These are phyloP conservation scores for Euphysa ruthae DNA, from an alignment of 30 jellyfish, hydroid and myxozoan genomes.

Conservation along the genomic window DNA sequence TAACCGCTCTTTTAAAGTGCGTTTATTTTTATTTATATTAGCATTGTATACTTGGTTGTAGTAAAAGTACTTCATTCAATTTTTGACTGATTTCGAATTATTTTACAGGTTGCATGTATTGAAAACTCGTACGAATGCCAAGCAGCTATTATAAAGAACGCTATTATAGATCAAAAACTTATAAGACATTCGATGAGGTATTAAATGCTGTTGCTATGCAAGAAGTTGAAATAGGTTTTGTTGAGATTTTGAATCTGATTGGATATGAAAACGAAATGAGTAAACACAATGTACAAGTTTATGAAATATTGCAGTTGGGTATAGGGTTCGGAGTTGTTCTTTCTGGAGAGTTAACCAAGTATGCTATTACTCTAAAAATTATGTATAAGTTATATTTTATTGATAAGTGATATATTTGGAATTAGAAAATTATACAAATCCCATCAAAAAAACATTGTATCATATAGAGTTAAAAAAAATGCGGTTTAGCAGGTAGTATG, in stretches of 20 bases:
- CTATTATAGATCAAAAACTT: neutral
- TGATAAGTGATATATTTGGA: no score
- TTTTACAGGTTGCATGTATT: slow-evolving; percentile 11
- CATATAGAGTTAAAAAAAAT: no score
- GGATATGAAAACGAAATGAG: neutral
- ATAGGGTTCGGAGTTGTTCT: slow-evolving; percentile 2
- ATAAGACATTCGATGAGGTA: neutral
- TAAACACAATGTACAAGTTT: neutral
- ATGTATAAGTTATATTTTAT: no score
- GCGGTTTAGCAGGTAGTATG: no score
- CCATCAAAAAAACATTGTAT: no score
- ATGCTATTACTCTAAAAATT: no score
- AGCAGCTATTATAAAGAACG: neutral
- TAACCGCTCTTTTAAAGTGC: no score
- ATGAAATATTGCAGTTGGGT: neutral
- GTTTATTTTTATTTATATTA: no score
- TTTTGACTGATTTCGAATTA: no score
- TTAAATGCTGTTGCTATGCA: neutral
- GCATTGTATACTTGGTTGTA: no score
- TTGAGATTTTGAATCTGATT: neutral
- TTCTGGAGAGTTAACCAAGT: slow-evolving; percentile 4
- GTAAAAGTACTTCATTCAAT: no score
- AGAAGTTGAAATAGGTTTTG: slow-evolving; percentile 1
- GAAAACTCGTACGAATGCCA: neutral
- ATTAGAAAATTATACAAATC: no score